Conservation (phyloP, 2,888 invertebrate genomes). For the Drosophila limbata region DNA sequence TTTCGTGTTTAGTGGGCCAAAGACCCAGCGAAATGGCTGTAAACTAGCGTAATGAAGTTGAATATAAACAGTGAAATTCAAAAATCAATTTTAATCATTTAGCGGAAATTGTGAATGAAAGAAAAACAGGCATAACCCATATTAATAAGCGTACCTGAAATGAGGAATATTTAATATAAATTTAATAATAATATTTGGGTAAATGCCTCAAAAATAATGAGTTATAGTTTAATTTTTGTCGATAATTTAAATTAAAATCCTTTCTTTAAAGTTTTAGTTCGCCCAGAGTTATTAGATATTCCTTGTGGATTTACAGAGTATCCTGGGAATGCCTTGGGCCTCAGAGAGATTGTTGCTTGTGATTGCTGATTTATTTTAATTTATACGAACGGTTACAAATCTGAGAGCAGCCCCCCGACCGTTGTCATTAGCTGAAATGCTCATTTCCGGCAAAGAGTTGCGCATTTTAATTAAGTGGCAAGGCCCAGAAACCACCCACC, state of each 20-base stretch:
- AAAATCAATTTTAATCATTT: not conserved
- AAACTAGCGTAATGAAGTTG: conserved; percentile 7
- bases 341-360: conserved; percentile 15
- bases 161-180: not conserved
- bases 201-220: no score
- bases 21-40: no score
- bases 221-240: not conserved
- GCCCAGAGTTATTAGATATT: not conserved
- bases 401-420: conserved; percentile 31
- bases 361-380: conserved; percentile 56
- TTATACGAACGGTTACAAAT: conserved; percentile 53
- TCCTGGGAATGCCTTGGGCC: not conserved
- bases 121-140: not conserved
- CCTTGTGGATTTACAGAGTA: conserved; percentile 9
- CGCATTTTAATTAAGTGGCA: conserved; percentile 75
- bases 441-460: conserved; percentile 79
- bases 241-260: not conserved
- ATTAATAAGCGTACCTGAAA: not conserved
- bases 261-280: not conserved
- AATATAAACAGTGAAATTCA: not conserved
- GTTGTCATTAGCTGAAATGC: conserved; percentile 76
- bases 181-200: not conserved
- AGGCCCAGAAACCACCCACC: conserved; percentile 21
- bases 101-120: not conserved
- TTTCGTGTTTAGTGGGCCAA: no score